Evolutionary conservation across 2,797 vertebrate species (phyloP), one percentile per base, ranked within the genome.

Genomic region (Rallus crepitans): DNA sequence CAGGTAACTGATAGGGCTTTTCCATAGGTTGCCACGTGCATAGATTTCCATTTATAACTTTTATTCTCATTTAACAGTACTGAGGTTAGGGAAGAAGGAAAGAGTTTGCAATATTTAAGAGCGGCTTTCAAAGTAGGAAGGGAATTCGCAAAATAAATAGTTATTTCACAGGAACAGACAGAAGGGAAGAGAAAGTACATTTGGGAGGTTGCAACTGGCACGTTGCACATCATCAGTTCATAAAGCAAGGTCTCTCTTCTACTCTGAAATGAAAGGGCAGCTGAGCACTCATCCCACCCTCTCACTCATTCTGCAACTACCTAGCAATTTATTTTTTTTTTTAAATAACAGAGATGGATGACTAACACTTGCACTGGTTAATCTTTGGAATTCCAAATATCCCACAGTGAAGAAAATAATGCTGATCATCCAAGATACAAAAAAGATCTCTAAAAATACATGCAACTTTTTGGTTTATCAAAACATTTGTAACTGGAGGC

Each of bases 11-110:
- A 81, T 0, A 52, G 15, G 24, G 28, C 31, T 87, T 75, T 75
- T 70, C 48, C 55, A 27, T 19, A 30, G 48, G 57, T 21, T 79
- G 57, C 20, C 28, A 64, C 0, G 0, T 30, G 6, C 27, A 23
- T 0, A 23, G 19, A 16, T 24, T 53, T 87, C 28, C 60, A 87
- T 55, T 66, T 21, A 31, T 64, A 88, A 70, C 27, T 50, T 35
- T 47, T 37, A 53, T 3, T 19, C 52, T 77, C 50, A 48, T 42
- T 72, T 82, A 84, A 50, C 12, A 93, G 37, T 39, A 76, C 11
- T 19, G 30, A 64, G n/a, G 20, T 40, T 18, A 73, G 13, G 27
- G 23, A 93, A 63, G 31, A 79, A 66, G 15, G 6, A 56, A 85
- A 64, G 8, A n/a, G 3, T 27, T 64, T 12, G 52, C 1, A 40